Evolutionary conservation across 2,888 invertebrate genomes (phyloP).

Genomic region (Limnephilus rhombicus): DNA sequence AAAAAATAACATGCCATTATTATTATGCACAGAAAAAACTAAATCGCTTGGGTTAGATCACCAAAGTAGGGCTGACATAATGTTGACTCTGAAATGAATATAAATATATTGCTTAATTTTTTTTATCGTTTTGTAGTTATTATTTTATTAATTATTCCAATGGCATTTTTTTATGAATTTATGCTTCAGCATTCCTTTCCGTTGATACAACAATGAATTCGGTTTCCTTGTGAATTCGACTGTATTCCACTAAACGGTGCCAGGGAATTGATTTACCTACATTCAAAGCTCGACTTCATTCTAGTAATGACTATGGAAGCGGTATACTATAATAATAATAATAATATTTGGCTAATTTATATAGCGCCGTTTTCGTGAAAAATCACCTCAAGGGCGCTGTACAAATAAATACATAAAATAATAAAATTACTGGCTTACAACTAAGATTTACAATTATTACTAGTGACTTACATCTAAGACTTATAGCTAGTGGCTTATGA

Average conservation of each 20-base stretch:
- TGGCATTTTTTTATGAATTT: slow-evolving; percentile 3
- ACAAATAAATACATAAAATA: too few relatives aligned
- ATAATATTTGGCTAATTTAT: too few relatives aligned
- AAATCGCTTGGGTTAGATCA: neutral
- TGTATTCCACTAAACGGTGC: neutral
- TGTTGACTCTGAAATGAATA: neutral
- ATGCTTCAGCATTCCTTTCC: slow-evolving; percentile 21
- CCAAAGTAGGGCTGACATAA: neutral
- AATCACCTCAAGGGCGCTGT: too few relatives aligned
- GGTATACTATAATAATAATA: too few relatives aligned
- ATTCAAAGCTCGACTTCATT: neutral
- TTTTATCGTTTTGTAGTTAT: neutral
- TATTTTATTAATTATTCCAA: neutral
- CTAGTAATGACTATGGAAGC: neutral
- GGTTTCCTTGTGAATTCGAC: neutral
- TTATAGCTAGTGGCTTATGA: too few relatives aligned
- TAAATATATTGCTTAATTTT: neutral
- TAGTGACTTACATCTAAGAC: too few relatives aligned
- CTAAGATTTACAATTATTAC: too few relatives aligned
- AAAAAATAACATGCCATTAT: neutral
- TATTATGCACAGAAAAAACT: neutral
- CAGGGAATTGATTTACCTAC: neutral
- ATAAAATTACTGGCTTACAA: too few relatives aligned
- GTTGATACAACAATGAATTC: slow-evolving; percentile 14
- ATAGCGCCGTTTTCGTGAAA: too few relatives aligned